Percentiles rank a stretch among this genome's conserved stretches.
These are phyloP conservation scores for Leiothrix lutea DNA, from an alignment of 2,113 vertebrate species.

Conservation along the genomic window DNA sequence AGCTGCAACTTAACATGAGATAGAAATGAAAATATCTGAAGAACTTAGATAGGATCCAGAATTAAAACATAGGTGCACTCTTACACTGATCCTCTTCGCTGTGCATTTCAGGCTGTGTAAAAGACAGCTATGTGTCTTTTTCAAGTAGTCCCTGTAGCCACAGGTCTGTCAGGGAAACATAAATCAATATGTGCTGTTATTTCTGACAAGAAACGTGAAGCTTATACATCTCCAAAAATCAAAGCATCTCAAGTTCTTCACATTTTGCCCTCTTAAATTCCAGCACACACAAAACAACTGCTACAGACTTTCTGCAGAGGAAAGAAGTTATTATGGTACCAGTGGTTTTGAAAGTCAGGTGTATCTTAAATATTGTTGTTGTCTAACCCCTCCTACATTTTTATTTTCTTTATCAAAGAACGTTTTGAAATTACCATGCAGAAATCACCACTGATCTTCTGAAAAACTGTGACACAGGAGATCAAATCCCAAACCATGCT, in stretches of 20 bases:
- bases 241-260: not conserved
- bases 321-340: not conserved
- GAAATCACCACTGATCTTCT: not conserved
- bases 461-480: not conserved
- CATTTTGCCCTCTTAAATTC: not conserved
- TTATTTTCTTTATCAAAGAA: not conserved
- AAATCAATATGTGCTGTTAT: not conserved
- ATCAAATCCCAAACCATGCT: not conserved
- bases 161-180: not conserved
- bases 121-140: not conserved
- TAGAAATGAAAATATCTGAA: not conserved
- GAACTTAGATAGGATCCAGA: not conserved
- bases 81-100: rapidly evolving
- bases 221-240: not conserved
- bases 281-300: not conserved
- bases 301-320: not conserved
- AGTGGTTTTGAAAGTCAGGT: not conserved
- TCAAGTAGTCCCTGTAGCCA: not conserved
- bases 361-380: not conserved
- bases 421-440: not conserved
- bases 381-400: not conserved
- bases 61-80: not conserved
- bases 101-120: not conserved
- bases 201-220: not conserved
- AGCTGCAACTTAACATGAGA: not conserved